Evolutionary conservation across 2,113 vertebrate genomes (phyloP).

Genomic region (Eurypyga helias): DNA sequence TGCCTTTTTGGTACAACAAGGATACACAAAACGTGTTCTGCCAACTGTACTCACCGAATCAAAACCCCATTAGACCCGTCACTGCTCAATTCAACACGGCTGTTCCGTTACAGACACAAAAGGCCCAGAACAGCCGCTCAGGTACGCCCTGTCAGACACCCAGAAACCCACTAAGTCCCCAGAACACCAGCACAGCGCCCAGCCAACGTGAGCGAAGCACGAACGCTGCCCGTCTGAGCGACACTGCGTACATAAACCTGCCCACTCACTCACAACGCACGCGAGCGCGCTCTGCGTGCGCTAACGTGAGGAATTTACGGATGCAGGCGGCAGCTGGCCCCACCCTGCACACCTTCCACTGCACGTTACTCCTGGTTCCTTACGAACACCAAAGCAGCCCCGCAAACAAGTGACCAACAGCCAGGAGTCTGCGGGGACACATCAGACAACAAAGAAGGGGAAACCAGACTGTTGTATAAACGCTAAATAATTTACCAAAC

Average conservation of each 20-base stretch:
- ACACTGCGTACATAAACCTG: not conserved
- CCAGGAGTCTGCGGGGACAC: not conserved
- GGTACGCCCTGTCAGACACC: slow-evolving; percentile 22
- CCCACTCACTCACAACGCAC: not conserved
- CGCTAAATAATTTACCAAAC: slow-evolving; percentile 47
- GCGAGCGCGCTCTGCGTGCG: not conserved
- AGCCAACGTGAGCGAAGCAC: not conserved
- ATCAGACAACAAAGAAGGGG: not conserved
- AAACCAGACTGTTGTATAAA: slow-evolving; percentile 22
- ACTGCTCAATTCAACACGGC: slow-evolving; percentile 13
- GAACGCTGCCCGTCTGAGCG: not conserved
- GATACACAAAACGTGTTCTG: slow-evolving; percentile 14
- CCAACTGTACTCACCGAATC: slow-evolving; percentile 1
- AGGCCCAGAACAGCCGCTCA: slow-evolving; percentile 26
- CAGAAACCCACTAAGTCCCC: slow-evolving; percentile 21
- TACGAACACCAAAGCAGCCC: not conserved
- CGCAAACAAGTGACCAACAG: not conserved
- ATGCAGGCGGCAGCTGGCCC: not conserved
- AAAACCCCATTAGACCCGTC: slow-evolving; percentile 41
- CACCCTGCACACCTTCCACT: not conserved
- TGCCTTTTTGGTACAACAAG: slow-evolving; percentile 2
- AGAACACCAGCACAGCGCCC: not conserved
- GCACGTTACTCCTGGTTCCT: not conserved
- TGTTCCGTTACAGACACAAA: slow-evolving; percentile 11
- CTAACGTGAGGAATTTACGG: no score